Evolutionary conservation across 2,888 invertebrate genomes (phyloP), one percentile per base, ranked within the genome.

Genomic region (Prosapia bicincta): DNA sequence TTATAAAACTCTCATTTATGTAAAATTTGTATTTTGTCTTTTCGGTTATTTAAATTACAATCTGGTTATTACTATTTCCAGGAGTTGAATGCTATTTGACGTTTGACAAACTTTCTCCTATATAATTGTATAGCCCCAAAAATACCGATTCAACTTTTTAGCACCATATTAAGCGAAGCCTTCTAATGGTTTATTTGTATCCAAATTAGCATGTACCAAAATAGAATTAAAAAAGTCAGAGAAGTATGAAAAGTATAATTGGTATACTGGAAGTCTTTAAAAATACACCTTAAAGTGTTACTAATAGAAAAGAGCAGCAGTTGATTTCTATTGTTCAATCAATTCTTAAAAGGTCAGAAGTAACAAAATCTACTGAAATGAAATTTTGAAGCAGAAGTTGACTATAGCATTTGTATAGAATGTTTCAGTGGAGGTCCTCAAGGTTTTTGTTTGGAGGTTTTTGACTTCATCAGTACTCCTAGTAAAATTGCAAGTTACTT

Each of bases 401-500:
- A 69, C 69, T 10, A 69, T 24, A n/a, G n/a, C n/a, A n/a, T n/a
- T n/a, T n/a, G n/a, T n/a, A n/a, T n/a, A n/a, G n/a, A n/a, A n/a
- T n/a, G n/a, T n/a, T n/a, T n/a, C n/a, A n/a, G n/a, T n/a, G n/a
- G n/a, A n/a, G n/a, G n/a, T n/a, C n/a, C n/a, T n/a, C n/a, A n/a
- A n/a, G n/a, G n/a, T n/a, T n/a, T n/a, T n/a, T n/a, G n/a, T n/a
- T n/a, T n/a, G n/a, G n/a, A n/a, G n/a, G n/a, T n/a, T n/a, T n/a
- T n/a, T n/a, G n/a, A n/a, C n/a, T 15, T 26, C 28, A 71, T 20
- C 71, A 71, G 71, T 71, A 24, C 71, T n/a, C n/a, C 24, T 28
- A 69, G 25, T 72, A 75, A 78, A 65, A 25, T 79, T 15, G 71
- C 38, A n/a, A 23, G 76, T 65, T 76, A 66, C 72, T 25, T 78